These are phyloP conservation scores for Lagothrix lagotricha DNA, from an alignment of 2,797 vertebrate genomes.

Conservation along the genomic window DNA sequence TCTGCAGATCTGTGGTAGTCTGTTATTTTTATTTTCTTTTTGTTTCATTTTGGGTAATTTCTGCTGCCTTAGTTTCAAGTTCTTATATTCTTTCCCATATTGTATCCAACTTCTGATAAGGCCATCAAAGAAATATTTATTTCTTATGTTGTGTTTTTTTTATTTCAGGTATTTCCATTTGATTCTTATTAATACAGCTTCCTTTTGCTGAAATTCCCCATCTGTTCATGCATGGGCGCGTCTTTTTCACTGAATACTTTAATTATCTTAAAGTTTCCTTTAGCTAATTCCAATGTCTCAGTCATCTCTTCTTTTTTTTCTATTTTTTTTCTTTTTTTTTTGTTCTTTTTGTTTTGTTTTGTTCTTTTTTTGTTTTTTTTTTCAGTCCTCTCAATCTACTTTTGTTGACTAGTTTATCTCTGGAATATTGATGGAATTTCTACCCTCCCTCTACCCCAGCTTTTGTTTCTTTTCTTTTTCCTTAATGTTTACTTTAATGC, in stretches of 20 bases:
- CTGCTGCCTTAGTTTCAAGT: conserved; percentile 15
- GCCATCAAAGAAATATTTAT: neutral
- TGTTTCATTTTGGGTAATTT: conserved; percentile 42
- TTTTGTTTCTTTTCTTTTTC: neutral
- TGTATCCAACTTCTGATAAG: neutral
- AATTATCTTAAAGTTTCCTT: neutral
- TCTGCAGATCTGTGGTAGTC: neutral
- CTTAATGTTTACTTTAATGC: neutral
- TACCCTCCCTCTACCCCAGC: neutral
- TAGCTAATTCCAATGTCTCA: neutral
- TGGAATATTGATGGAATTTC: neutral
- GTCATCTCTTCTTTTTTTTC: neutral
- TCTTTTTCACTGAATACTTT: neutral
- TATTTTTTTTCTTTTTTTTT: too few relatives aligned
- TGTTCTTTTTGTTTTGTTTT: too few relatives aligned
- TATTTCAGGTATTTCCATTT: neutral
- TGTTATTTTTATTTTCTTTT: conserved; percentile 34
- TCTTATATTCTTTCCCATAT: neutral
- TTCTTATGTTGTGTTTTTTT: neutral
- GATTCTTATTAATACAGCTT: neutral
- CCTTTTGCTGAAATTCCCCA: neutral
- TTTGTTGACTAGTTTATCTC: neutral
- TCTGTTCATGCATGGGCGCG: neutral
- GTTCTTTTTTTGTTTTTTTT: too few relatives aligned
- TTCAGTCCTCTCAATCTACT: neutral